phyloP scores from a whole-genome alignment of 2,113 vertebrate genomes.

The Mustela nigripes region DNA sequence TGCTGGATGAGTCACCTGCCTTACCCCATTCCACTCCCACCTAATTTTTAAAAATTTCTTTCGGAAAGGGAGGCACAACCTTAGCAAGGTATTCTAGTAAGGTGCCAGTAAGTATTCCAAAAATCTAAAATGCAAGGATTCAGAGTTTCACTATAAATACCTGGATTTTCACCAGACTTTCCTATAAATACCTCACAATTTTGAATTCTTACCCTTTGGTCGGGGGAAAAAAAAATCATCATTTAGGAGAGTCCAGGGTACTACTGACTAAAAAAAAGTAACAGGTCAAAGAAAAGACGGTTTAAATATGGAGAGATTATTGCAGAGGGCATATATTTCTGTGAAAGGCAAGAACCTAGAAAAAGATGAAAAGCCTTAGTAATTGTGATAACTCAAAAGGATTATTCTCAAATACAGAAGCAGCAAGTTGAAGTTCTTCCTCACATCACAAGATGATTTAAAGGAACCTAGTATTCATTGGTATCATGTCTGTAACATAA shows the following conservation, averaged over 20 bases:
- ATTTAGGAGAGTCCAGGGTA: not conserved
- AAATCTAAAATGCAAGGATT: conserved; percentile 37
- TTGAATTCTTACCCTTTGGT: conserved; percentile 27
- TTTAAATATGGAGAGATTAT: not conserved
- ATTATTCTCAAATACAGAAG: conserved; percentile 30
- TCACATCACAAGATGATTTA: conserved; percentile 34
- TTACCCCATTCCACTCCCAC: not conserved
- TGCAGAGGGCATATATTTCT: not conserved
- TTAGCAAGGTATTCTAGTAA: conserved; percentile 12
- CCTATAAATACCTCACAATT: not conserved
- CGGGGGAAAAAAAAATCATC: not conserved
- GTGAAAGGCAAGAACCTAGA: conserved; percentile 25
- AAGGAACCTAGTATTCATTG: not conserved
- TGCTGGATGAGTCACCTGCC: conserved; percentile 46
- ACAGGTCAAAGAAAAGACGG: not conserved
- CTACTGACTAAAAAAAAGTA: not conserved
- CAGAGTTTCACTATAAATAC: not conserved
- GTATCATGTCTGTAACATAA: not conserved
- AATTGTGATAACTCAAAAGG: not conserved
- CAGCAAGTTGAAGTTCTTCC: conserved; percentile 29
- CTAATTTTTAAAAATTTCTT: conserved; percentile 30
- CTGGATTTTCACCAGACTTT: not conserved
- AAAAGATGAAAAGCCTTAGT: conserved; percentile 10
- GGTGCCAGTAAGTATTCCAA: conserved; percentile 46
- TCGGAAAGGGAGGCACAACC: not conserved